Conservation (phyloP, 2,113 vertebrate genomes). For the Verasper variegatus region DNA sequence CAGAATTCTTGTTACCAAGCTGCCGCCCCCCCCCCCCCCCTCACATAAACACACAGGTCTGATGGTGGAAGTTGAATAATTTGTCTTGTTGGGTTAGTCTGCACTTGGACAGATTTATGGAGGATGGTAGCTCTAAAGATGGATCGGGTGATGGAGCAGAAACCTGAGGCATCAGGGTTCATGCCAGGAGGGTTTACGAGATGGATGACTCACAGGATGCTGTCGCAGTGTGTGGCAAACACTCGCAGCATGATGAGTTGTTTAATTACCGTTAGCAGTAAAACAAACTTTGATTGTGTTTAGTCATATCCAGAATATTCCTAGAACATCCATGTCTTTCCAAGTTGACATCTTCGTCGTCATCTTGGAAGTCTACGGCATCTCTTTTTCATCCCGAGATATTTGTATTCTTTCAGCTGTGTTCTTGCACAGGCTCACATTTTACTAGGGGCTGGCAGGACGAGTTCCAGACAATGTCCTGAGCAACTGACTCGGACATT, state of each 20-base stretch:
- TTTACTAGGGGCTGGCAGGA: too few species aligned
- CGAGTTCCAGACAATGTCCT: too few species aligned
- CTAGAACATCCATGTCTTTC: too few species aligned
- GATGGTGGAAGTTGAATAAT: conserved; percentile 32
- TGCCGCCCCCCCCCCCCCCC: neutral
- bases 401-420: too few species aligned
- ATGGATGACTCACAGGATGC: conserved; percentile 29
- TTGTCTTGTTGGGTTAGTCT: conserved; percentile 58
- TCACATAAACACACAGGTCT: conserved; percentile 4
- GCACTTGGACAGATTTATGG: conserved; percentile 64
- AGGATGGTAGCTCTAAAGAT: conserved; percentile 51
- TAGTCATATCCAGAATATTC: too few species aligned
- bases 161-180: conserved; percentile 46
- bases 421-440: too few species aligned
- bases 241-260: neutral
- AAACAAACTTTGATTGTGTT: neutral
- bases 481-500: too few species aligned
- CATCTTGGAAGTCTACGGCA: too few species aligned
- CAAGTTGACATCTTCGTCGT: too few species aligned
- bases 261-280: neutral
- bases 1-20: conserved; percentile 38
- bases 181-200: conserved; percentile 47
- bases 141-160: conserved; percentile 56
- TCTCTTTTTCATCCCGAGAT: too few species aligned
- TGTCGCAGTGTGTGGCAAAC: conserved; percentile 1